These are phyloP conservation scores for Melozone crissalis DNA, from an alignment of 2,113 vertebrate species.

Conservation along the genomic window DNA sequence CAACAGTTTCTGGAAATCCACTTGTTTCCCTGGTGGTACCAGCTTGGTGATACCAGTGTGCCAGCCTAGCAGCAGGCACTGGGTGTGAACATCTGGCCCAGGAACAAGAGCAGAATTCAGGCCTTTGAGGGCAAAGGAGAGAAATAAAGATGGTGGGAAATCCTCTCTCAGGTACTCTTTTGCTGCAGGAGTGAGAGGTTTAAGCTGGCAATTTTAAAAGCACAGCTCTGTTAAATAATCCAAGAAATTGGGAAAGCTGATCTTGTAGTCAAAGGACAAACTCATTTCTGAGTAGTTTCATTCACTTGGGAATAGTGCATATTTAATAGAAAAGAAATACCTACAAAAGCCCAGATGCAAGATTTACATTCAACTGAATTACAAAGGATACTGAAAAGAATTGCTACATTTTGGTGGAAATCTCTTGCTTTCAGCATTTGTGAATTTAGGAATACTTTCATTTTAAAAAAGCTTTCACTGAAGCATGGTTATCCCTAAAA, in stretches of 20 bases:
- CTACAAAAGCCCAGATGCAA: slow-evolving; percentile 22
- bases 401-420: slow-evolving; percentile 24
- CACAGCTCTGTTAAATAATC: slow-evolving; percentile 34
- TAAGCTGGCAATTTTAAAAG: background rate
- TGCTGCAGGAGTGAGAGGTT: background rate
- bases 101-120: background rate
- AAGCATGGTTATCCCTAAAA: slow-evolving; percentile 10
- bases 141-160: background rate
- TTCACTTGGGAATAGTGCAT: slow-evolving; percentile 50
- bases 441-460: slow-evolving; percentile 27
- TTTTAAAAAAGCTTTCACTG: slow-evolving; percentile 21
- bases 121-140: background rate
- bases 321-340: slow-evolving; percentile 62
- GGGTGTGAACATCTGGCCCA: background rate
- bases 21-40: background rate
- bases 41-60: background rate
- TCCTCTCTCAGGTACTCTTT: background rate
- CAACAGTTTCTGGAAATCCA: background rate
- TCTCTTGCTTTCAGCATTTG: slow-evolving; percentile 25
- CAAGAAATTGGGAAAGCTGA: slow-evolving; percentile 26
- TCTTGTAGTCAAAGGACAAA: slow-evolving; percentile 56
- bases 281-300: slow-evolving; percentile 38
- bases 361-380: slow-evolving; percentile 43
- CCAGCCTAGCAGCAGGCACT: background rate
- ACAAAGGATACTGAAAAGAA: slow-evolving; percentile 31